These are phyloP conservation scores for Enteromius unitaeniatus DNA, from an alignment of 2,797 vertebrate species.

Conservation along the genomic window DNA sequence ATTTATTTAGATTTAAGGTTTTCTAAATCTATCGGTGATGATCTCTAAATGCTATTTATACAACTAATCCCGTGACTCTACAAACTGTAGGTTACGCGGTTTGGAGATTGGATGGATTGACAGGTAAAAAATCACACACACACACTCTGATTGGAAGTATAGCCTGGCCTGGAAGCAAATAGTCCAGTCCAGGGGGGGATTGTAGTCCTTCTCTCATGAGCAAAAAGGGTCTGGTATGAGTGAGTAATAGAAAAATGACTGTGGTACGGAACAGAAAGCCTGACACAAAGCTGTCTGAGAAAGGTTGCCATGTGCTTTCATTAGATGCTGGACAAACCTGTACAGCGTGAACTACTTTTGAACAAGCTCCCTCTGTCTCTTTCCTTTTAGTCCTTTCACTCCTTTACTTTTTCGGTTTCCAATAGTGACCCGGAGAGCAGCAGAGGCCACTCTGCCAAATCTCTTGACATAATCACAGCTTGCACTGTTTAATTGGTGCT, in stretches of 20 bases:
- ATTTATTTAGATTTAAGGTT: slow-evolving; percentile 19
- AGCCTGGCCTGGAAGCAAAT: not conserved
- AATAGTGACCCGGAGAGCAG: slow-evolving; percentile 20
- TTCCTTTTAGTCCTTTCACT: not conserved
- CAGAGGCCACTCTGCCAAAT: slow-evolving; percentile 45
- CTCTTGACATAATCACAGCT: slow-evolving; percentile 48
- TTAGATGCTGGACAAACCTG: slow-evolving; percentile 4
- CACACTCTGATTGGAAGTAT: not conserved
- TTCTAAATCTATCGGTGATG: slow-evolving; percentile 21
- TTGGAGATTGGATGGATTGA: not conserved
- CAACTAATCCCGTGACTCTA: not conserved
- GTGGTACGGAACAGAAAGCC: slow-evolving; percentile 21
- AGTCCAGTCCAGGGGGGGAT: not conserved
- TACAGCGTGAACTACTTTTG: not conserved
- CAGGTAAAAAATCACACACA: not conserved
- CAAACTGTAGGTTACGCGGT: not conserved
- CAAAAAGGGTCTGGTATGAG: not conserved
- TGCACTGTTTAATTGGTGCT: slow-evolving; percentile 60
- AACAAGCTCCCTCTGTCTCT: not conserved
- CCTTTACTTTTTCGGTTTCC: slow-evolving; percentile 15
- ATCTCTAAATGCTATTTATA: slow-evolving; percentile 25
- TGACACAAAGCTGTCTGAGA: not conserved
- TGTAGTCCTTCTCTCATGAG: not conserved
- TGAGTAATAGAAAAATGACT: slow-evolving; percentile 24
- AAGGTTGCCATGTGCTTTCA: slow-evolving; percentile 15